A percentile compares a stretch with the other conserved stretches of the same genome.
Evolutionary conservation across 1,140 invertebrate species (phyloP).

Genomic region (Cotesia vestalis): DNA sequence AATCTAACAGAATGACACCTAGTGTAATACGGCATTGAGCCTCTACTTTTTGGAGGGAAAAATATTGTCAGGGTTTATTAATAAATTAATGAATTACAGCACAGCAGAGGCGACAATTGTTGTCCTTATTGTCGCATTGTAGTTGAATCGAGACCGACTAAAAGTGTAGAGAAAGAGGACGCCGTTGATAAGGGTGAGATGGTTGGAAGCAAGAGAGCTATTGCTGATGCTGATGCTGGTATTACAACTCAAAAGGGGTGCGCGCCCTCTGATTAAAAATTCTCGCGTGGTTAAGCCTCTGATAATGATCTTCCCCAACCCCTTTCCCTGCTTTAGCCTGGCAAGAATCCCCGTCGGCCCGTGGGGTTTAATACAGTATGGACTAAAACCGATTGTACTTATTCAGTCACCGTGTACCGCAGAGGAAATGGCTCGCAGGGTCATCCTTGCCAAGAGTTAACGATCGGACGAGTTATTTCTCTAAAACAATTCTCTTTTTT

Average conservation of each 20-base stretch:
- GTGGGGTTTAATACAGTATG: conserved; percentile 60
- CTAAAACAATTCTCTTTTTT: too few relatives aligned
- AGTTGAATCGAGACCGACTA: not conserved
- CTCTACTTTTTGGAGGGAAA: conserved; percentile 13
- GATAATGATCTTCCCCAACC: conserved; percentile 67
- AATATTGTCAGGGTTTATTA: conserved; percentile 44
- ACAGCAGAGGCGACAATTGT: conserved; percentile 46
- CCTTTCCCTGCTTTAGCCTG: conserved; percentile 27
- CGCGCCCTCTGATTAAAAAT: conserved; percentile 69
- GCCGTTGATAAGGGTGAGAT: not conserved
- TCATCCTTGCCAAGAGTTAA: conserved; percentile 55
- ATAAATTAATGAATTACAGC: conserved; percentile 42
- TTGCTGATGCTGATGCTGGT: conserved; percentile 20
- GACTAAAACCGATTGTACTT: conserved; percentile 63
- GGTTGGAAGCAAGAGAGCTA: not conserved
- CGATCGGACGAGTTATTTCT: conserved; percentile 41
- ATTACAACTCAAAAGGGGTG: conserved; percentile 52
- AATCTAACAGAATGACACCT: too few relatives aligned
- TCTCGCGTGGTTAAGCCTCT: conserved; percentile 68
- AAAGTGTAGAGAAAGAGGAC: conserved; percentile 6
- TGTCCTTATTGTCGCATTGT: conserved; percentile 42
- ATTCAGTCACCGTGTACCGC: conserved; percentile 56
- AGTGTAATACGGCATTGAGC: too few relatives aligned
- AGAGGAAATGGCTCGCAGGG: conserved; percentile 54
- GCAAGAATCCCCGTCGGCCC: conserved; percentile 39